Evolutionary conservation across 2,888 invertebrate genomes (phyloP).

Genomic region (Isoperla grammatica): DNA sequence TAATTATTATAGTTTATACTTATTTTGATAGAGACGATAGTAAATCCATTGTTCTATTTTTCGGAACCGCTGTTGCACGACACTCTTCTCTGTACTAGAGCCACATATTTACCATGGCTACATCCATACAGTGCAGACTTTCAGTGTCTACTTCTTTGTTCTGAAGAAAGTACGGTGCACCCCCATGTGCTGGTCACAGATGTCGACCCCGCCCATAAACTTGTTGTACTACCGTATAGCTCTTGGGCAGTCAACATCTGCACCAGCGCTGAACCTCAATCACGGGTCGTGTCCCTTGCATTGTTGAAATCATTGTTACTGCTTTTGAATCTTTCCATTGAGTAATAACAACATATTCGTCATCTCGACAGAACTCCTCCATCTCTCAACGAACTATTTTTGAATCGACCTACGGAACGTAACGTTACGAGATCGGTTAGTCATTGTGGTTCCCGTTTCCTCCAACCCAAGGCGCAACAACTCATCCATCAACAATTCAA

Average conservation of each 20-base stretch:
- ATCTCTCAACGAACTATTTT: conserved; percentile 32
- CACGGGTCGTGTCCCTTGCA: conserved; percentile 33
- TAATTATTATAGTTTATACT: no score
- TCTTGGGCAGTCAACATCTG: conserved; percentile 34
- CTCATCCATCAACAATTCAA: not conserved
- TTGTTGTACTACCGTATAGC: conserved; percentile 36
- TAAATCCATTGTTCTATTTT: conserved; percentile 6
- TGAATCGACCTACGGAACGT: conserved; percentile 33
- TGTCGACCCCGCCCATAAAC: conserved; percentile 37
- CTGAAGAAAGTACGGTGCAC: conserved; percentile 35
- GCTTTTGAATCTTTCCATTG: conserved; percentile 36
- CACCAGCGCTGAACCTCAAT: conserved; percentile 29
- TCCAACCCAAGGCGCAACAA: not conserved
- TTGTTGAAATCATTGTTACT: conserved; percentile 35
- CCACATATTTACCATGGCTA: conserved; percentile 34
- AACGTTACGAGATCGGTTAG: conserved; percentile 27
- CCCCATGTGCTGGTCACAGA: conserved; percentile 36
- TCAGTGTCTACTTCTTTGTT: conserved; percentile 37
- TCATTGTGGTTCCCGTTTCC: conserved; percentile 32
- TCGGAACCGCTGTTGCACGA: conserved; percentile 12
- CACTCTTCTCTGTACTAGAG: conserved; percentile 31
- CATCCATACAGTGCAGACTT: conserved; percentile 33
- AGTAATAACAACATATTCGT: conserved; percentile 33
- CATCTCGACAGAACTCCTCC: conserved; percentile 32
- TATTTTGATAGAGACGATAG: no score